Percentiles rank a stretch among this genome's conserved stretches.
Conservation (phyloP, 2,797 vertebrate genomes). For the Tapera naevia region DNA sequence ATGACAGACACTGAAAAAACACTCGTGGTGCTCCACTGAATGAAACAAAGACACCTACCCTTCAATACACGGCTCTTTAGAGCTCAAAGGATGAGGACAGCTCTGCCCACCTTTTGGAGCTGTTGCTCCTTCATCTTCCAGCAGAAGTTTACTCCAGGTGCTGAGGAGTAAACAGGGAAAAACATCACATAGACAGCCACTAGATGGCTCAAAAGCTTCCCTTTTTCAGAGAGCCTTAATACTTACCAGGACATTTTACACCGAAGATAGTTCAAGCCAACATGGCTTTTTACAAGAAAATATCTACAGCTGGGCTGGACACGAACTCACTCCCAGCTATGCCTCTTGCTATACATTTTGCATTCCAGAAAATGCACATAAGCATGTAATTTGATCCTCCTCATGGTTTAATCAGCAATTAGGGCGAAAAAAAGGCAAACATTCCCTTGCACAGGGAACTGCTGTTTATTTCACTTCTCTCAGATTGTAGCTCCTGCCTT, state of each 20-base stretch:
- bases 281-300: background rate
- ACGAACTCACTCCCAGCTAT: background rate
- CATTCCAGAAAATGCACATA: background rate
- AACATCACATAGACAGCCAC: background rate
- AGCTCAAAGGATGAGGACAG: background rate
- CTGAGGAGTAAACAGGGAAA: background rate
- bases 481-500: background rate
- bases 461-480: background rate
- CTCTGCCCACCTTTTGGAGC: background rate
- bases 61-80: background rate
- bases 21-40: background rate
- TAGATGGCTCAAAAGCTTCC: background rate
- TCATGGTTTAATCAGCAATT: background rate
- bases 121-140: background rate
- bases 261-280: background rate
- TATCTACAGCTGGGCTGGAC: background rate
- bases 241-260: too few relatives aligned
- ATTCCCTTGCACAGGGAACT: background rate
- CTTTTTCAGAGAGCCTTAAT: background rate
- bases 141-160: background rate
- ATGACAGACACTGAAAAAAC: background rate
- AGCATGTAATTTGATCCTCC: background rate
- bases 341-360: background rate
- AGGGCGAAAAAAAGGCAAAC: background rate
- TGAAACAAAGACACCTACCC: background rate